Base-by-base conservation (phyloP, 1,140 invertebrate species). In the Portunus trituberculatus region DNA sequence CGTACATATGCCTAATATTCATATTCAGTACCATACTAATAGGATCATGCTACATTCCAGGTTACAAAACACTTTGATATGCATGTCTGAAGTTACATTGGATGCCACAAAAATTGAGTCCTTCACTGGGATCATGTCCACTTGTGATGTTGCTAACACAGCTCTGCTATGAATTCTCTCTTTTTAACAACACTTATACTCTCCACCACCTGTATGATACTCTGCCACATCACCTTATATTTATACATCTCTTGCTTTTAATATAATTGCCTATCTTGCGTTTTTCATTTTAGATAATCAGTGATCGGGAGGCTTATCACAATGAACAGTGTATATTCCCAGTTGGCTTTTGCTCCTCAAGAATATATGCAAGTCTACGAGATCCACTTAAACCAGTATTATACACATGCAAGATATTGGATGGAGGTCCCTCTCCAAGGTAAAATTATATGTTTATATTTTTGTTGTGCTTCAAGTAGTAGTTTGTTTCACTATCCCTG, bases 351-450 rank as follows among this genome's bases (percentile, higher is more conserved):
- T 98, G 98, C 90, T 98, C 98, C 48, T 98, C 98, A 0, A 97
- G 98, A 96, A 97, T 98, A 8, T 99, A 98, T 97, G 98, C 98
- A 14, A 98, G 98, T 97, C 97, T 98, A 0, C 97, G 97, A 96
- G 98, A 98, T 97, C 98, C 98, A 12, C 97, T 97, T 76, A 97
- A 97, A n/a, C 98, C 98, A 96, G 98, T 98, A 97, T 97, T 98
- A 7, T 99, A 98, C 96, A 98, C 98, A 7, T 98, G 98, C 96
- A 98, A 98, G 97, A 98, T 98, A 95, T 97, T 98, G 83, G 98
- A 98, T 96, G 97, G 97, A 88, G 98, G 98, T 91, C 97, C 97
- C 94, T 97, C 97, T 96, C 98, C 98, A 46, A 98, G 97, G 98
- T 98, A 97, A 97, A 96, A 95, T 87, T 89, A 87, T 52, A 16